Evolutionary conservation across 2,797 vertebrate genomes (phyloP).

Genomic region (Lerista edwardsae): DNA sequence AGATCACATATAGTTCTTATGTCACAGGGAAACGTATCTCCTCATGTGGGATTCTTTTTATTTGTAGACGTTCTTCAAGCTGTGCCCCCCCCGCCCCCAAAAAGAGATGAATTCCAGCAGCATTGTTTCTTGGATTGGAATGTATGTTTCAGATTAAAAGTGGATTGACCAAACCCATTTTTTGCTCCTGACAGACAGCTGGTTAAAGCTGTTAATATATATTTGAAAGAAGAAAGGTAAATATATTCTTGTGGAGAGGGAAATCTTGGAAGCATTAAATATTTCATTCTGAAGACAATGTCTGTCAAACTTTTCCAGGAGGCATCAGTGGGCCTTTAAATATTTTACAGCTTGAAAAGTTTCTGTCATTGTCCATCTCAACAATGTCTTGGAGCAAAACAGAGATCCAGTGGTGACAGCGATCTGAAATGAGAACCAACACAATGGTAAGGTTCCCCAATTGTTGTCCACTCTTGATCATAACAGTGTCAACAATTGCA

Average conservation of each 20-base stretch:
- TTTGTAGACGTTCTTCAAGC: background rate
- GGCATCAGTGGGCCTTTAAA: background rate
- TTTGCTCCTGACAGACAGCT: background rate
- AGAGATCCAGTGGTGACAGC: background rate
- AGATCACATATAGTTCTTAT: too few species aligned
- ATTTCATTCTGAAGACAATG: background rate
- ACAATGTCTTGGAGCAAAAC: background rate
- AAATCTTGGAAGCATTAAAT: background rate
- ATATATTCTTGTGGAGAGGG: conserved; percentile 5
- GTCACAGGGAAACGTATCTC: too few species aligned
- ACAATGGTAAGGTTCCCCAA: background rate
- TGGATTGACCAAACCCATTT: conserved; percentile 1
- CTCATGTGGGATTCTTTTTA: background rate
- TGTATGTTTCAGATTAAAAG: background rate
- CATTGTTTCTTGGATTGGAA: background rate
- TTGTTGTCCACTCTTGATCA: background rate
- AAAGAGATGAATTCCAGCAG: background rate
- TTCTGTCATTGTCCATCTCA: background rate
- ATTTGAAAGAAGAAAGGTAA: conserved; percentile 3
- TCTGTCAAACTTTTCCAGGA: conserved; percentile 9
- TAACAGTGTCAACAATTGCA: background rate
- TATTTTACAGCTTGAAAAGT: conserved; percentile 11
- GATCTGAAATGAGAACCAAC: background rate
- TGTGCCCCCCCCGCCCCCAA: background rate
- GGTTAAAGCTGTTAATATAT: background rate